A percentile compares a stretch with the other conserved stretches of the same genome.
phyloP scores from a whole-genome alignment of 2,888 invertebrate species.

The Nomada ferruginata region DNA sequence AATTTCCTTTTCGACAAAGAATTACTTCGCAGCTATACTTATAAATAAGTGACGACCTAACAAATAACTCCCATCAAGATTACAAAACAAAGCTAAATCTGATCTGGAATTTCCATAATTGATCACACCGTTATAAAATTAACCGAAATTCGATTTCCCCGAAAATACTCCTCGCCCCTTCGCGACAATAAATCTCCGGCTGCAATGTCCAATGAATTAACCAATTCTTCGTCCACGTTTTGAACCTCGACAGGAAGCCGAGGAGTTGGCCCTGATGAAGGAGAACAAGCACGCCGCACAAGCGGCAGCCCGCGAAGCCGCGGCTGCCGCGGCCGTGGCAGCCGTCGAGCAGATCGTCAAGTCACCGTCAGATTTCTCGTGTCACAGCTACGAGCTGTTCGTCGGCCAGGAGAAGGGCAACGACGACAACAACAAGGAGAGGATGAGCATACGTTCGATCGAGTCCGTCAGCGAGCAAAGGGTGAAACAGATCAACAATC shows the following conservation, averaged over 20 bases:
- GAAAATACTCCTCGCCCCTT: too few relatives aligned
- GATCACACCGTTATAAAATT: too few relatives aligned
- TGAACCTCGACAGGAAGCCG: conserved; percentile 89
- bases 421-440: conserved; percentile 95
- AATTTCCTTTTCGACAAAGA: too few relatives aligned
- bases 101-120: too few relatives aligned
- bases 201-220: neutral
- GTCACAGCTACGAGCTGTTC: conserved; percentile 96
- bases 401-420: conserved; percentile 95
- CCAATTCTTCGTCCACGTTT: neutral
- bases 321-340: conserved; percentile 82
- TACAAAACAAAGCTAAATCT: too few relatives aligned
- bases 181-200: too few relatives aligned
- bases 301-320: conserved; percentile 88
- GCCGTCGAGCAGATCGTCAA: conserved; percentile 89
- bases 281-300: conserved; percentile 88
- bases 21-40: too few relatives aligned
- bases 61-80: too few relatives aligned
- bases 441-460: conserved; percentile 95
- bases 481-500: conserved; percentile 81
- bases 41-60: too few relatives aligned
- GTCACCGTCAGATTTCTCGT: conserved; percentile 96
- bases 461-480: conserved; percentile 95
- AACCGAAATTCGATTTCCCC: too few relatives aligned
- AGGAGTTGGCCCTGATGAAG: conserved; percentile 91